Evolutionary conservation across 2,797 vertebrate species (phyloP).

Genomic region (Gallirallus australis): DNA sequence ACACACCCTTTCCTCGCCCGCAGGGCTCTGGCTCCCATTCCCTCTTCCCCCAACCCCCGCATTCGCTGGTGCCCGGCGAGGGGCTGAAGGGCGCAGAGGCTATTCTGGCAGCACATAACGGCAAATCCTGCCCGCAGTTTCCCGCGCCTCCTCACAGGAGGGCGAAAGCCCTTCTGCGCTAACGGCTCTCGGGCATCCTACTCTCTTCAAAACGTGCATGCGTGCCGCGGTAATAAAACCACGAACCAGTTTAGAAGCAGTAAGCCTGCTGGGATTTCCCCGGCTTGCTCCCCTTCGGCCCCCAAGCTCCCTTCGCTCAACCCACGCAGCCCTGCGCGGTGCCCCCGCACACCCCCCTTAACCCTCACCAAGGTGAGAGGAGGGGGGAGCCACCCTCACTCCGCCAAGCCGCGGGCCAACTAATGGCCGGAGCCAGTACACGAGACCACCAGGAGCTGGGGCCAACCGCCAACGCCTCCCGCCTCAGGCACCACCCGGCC

Average conservation of each 20-base stretch:
- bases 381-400: too few species aligned
- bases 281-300: rapidly evolving
- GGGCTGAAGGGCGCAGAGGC: neutral
- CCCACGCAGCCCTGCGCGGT: neutral
- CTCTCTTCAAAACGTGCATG: too few species aligned
- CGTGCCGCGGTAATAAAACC: rapidly evolving
- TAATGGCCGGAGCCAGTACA: neutral
- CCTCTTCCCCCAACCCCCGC: neutral
- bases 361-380: too few species aligned
- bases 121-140: too few species aligned
- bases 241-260: rapidly evolving
- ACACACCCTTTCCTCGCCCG: rapidly evolving
- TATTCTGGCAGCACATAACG: rapidly evolving
- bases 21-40: neutral
- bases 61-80: neutral
- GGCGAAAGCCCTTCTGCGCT: neutral
- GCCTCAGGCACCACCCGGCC: rapidly evolving
- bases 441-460: neutral
- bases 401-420: too few species aligned
- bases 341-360: rapidly evolving
- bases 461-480: too few species aligned
- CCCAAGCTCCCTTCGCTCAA: neutral
- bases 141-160: neutral
- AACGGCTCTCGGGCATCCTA: rapidly evolving
- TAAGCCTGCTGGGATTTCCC: neutral